phyloP scores from a whole-genome alignment of 2,797 vertebrate species.

The Microctenopoma steveboyesi region DNA sequence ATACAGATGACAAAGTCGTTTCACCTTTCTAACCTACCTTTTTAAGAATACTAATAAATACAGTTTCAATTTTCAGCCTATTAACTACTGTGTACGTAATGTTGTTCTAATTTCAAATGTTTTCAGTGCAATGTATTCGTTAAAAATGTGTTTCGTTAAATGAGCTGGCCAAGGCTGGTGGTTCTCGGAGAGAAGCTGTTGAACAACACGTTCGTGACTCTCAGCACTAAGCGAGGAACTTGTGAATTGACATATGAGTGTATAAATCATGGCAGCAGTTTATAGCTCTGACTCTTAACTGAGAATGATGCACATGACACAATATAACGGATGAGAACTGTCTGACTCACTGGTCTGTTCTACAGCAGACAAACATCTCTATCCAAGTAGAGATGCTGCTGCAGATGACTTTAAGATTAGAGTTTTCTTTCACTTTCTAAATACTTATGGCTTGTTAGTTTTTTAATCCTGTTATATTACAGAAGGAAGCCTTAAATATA shows the following conservation, averaged over 20 bases:
- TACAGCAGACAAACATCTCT: background rate
- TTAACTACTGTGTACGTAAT: background rate
- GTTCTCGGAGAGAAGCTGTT: no score
- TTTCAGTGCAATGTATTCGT: background rate
- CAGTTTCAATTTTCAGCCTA: background rate
- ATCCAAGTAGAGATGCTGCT: conserved; percentile 17
- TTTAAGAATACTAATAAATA: background rate
- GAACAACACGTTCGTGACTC: no score
- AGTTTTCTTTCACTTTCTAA: background rate
- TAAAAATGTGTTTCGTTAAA: no score
- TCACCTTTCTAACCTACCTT: background rate
- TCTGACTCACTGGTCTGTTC: conserved; percentile 5
- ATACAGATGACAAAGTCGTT: background rate
- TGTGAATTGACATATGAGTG: conserved; percentile 20
- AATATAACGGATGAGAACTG: conserved; percentile 13
- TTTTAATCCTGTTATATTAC: conserved; percentile 13
- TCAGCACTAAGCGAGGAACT: background rate
- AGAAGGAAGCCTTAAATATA: background rate
- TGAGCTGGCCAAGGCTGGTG: no score
- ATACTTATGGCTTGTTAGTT: conserved; percentile 17
- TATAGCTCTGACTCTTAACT: conserved; percentile 21
- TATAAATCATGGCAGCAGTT: conserved; percentile 33
- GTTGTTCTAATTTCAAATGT: background rate
- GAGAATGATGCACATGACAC: conserved; percentile 18
- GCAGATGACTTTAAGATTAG: conserved; percentile 14